Conservation (phyloP, 2,797 vertebrate genomes). For the Thalassophryne amazonica region DNA sequence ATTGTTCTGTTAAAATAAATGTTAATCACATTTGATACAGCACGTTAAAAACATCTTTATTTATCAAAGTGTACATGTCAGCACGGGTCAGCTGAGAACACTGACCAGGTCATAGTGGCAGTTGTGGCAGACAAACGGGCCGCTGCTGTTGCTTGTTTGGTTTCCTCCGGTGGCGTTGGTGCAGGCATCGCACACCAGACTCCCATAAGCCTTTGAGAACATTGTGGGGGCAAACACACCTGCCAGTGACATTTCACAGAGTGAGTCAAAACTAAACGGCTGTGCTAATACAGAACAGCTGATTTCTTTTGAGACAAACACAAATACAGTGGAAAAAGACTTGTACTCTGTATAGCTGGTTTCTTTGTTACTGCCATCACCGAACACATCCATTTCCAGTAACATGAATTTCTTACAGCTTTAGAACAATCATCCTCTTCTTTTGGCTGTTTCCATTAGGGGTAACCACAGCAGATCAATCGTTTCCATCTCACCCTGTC, state of each 20-base stretch:
- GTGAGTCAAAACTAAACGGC: background rate
- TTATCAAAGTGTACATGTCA: background rate
- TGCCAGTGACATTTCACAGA: constrained; percentile 36
- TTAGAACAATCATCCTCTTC: no score
- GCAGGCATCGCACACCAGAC: constrained; percentile 84
- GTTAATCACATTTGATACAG: background rate
- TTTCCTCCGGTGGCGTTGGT: constrained; percentile 62
- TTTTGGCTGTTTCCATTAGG: no score
- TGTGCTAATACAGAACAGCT: background rate
- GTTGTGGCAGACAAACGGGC: constrained; percentile 81
- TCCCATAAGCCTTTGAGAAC: constrained; percentile 90
- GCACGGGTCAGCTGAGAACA: background rate
- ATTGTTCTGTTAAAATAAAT: constrained; percentile 65
- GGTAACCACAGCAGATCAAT: no score
- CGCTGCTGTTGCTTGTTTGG: constrained; percentile 68
- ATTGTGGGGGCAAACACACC: constrained; percentile 89
- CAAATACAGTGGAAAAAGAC: background rate
- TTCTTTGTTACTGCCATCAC: no score
- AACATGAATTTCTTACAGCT: no score
- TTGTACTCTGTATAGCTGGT: no score
- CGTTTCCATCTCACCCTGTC: no score
- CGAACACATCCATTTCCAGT: no score
- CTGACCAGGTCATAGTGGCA: constrained; percentile 87
- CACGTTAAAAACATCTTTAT: background rate
- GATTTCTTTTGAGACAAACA: background rate